Conservation (phyloP, 2,888 invertebrate species). For the Acleris cristana region DNA sequence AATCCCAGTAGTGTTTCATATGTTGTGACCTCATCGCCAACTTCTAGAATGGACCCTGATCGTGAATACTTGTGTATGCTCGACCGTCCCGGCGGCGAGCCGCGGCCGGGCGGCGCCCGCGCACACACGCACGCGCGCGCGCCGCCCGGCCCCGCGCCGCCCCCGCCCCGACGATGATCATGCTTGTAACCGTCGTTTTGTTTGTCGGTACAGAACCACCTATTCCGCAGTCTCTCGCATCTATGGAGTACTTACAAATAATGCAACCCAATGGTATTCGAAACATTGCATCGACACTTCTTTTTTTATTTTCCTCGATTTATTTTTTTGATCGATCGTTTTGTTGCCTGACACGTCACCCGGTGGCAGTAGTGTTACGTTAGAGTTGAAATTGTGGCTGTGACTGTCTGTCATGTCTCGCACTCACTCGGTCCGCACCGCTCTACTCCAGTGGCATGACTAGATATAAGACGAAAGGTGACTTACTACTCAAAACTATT, state of each 20-base stretch:
- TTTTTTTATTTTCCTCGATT: conserved; percentile 54
- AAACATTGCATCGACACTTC: conserved; percentile 69
- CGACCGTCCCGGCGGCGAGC: conserved; percentile 42
- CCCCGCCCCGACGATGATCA: conserved; percentile 45
- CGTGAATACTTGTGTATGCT: conserved; percentile 56
- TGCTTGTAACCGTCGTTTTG: conserved; percentile 80
- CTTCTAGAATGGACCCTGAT: conserved; percentile 63
- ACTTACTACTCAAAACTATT: conserved; percentile 89
- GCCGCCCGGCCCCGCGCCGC: background rate
- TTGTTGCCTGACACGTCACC: conserved; percentile 56
- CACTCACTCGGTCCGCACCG: conserved; percentile 60
- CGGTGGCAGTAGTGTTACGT: conserved; percentile 59
- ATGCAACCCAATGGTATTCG: conserved; percentile 82
- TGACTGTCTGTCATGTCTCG: conserved; percentile 69
- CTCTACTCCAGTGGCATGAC: conserved; percentile 66
- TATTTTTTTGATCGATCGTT: conserved; percentile 50
- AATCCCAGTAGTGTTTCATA: conserved; percentile 67
- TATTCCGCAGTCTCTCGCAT: conserved; percentile 80
- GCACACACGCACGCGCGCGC: conserved; percentile 1
- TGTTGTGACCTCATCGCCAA: conserved; percentile 57
- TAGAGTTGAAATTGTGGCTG: conserved; percentile 79
- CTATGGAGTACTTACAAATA: conserved; percentile 82
- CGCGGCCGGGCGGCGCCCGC: conserved; percentile 38
- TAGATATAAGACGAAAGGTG: conserved; percentile 81
- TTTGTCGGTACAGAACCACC: conserved; percentile 82